Base-by-base conservation (phyloP, 2,888 invertebrate species). In the Chrysina gloriosa region DNA sequence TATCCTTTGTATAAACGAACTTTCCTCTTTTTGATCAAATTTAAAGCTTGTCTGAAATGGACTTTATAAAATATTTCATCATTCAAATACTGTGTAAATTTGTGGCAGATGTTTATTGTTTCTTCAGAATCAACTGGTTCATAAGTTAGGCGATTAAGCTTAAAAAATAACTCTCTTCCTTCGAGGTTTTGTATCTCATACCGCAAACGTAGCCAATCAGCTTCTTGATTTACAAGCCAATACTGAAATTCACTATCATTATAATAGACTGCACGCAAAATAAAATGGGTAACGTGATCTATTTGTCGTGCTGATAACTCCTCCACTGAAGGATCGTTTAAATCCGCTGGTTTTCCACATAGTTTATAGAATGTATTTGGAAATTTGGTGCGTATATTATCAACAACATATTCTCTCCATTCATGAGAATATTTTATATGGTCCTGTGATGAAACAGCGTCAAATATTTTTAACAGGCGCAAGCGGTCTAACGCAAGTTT, bases 11-110 rank as follows among this genome's bases (percentile, higher is more conserved):
- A 16, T 50, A 50, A n/a, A 5, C 16, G 27, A 2, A 50, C 50
- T 11, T 27, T 29, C 6, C 50, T 27, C n/a, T 27, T 6, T 50
- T 50, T 50, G 11, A 50, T 50, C 16, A 50, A 50, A 50, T 29
- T 14, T 11, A 50, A 14, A 7, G 50, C 50, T 7, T 50, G 6
- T 16, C 21, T 11, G 16, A 29, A 50, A 50, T 50, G 27, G 1
- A 50, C 14, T 29, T 50, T 50, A 29, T 50, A 50, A 29, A 27
- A 27, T 14, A 50, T 50, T 50, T 50, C 29, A 50, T 50, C 9
- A 2, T 16, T 2, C 1, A 11, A 16, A 11, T 50, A 50, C 6
- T 29, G 6, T 6, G 14, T 11, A 29, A 29, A 1, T 2, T 29
- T 29, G 29, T 16, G 0, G 16, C 50, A 50, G 3, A 29, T 3